These are phyloP conservation scores for Melanostigma gelatinosum DNA, from an alignment of 2,113 vertebrate genomes.

Conservation along the genomic window DNA sequence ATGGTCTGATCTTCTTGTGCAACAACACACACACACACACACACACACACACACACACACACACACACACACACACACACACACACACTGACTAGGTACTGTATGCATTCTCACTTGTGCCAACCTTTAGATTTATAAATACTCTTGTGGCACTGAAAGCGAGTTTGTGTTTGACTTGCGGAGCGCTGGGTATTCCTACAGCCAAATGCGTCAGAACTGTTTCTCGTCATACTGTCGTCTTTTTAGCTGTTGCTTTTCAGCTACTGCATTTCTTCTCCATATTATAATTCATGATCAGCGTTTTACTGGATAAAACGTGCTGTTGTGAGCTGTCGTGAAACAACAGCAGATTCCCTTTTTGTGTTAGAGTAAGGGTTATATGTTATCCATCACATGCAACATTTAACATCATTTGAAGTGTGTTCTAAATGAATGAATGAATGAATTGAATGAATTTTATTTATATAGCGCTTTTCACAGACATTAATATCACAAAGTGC, in stretches of 20 bases:
- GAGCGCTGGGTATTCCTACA: slow-evolving; percentile 29
- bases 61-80: not conserved
- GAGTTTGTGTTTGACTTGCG: slow-evolving; percentile 47
- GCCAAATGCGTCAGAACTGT: slow-evolving; percentile 33
- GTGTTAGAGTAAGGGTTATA: not conserved
- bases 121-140: slow-evolving; percentile 61
- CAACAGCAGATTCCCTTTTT: not conserved
- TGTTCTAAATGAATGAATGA: not conserved
- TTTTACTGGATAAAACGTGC: slow-evolving; percentile 1
- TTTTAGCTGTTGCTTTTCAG: slow-evolving; percentile 3
- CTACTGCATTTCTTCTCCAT: not conserved
- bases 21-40: not conserved
- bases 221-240: slow-evolving; percentile 20
- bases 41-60: slow-evolving; percentile 19
- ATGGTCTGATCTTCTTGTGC: slow-evolving; percentile 25
- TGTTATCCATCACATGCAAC: not conserved
- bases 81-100: slow-evolving; percentile 21
- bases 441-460: too few species aligned
- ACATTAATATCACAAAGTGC: too few species aligned
- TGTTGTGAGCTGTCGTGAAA: not conserved
- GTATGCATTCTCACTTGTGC: slow-evolving; percentile 50
- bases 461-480: too few species aligned
- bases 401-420: not conserved
- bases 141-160: slow-evolving; percentile 54
- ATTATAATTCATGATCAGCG: not conserved